Evolutionary conservation across 2,797 vertebrate genomes (phyloP).

Genomic region (Acomys russatus): DNA sequence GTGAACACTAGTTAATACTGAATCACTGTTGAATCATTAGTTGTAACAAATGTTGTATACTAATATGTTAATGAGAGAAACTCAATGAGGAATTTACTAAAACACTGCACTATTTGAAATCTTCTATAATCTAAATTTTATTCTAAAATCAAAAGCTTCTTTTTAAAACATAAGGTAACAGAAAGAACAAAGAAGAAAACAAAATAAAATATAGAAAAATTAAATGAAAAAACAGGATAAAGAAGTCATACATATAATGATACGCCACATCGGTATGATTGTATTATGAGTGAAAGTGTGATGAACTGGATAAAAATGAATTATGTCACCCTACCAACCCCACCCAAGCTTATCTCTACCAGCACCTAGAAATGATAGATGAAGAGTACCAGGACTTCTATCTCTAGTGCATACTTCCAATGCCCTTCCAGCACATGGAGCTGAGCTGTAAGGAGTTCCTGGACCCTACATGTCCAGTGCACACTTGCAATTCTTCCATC

Average conservation of each 20-base stretch:
- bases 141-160: slow-evolving; percentile 9
- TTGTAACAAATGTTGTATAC: slow-evolving; percentile 2
- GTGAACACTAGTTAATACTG: not conserved
- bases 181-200: not conserved
- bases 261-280: not conserved
- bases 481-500: not conserved
- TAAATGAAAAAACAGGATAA: not conserved
- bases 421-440: not conserved
- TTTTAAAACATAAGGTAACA: not conserved
- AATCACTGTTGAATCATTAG: not conserved
- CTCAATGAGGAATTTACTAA: not conserved
- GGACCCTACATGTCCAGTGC: not conserved
- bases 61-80: not conserved
- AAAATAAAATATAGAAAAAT: not conserved
- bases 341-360: not conserved
- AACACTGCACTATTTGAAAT: not conserved
- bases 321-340: not conserved
- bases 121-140: not conserved
- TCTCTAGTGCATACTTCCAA: not conserved
- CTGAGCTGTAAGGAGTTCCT: not conserved
- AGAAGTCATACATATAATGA: not conserved
- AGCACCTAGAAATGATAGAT: not conserved
- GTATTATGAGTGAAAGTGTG: not conserved
- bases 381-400: not conserved
- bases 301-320: not conserved